These are phyloP conservation scores for Hirudinaria manillensis DNA, from an alignment of 2,888 invertebrate species.

Conservation along the genomic window DNA sequence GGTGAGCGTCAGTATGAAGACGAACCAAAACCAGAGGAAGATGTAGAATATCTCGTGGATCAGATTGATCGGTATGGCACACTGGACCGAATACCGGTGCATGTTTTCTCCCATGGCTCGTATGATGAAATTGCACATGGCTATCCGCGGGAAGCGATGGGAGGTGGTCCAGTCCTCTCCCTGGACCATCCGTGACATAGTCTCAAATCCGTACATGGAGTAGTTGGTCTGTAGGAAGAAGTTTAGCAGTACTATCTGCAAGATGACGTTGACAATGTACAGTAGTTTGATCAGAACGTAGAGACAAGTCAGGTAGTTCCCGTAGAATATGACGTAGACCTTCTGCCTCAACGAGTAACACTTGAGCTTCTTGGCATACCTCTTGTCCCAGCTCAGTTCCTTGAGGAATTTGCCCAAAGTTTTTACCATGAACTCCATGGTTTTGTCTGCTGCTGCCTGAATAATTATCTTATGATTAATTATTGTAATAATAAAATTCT, in stretches of 20 bases:
- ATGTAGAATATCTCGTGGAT: conserved; percentile 50
- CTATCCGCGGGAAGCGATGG: conserved; percentile 49
- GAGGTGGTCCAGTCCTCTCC: conserved; percentile 51
- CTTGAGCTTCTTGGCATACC: not conserved
- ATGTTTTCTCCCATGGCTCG: conserved; percentile 32
- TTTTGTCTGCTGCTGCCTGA: conserved; percentile 41
- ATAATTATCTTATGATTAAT: conserved; percentile 18
- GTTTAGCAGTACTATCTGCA: conserved; percentile 56
- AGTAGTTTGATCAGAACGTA: conserved; percentile 54
- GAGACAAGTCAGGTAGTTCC: conserved; percentile 56
- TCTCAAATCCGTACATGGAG: conserved; percentile 44
- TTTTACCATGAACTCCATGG: conserved; percentile 46
- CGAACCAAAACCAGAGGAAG: conserved; percentile 58
- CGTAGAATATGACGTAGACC: conserved; percentile 45
- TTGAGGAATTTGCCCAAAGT: conserved; percentile 55
- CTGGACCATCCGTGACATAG: conserved; percentile 54
- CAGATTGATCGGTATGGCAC: conserved; percentile 46
- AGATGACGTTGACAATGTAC: conserved; percentile 55
- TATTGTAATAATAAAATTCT: too few species aligned
- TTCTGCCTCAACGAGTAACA: conserved; percentile 42
- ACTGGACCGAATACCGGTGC: conserved; percentile 50
- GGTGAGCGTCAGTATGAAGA: conserved; percentile 53
- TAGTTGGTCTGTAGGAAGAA: conserved; percentile 51
- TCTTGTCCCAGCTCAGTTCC: conserved; percentile 49
- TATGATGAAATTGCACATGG: conserved; percentile 33